These are phyloP conservation scores for Tetranychus piercei DNA, from an alignment of 2,888 invertebrate genomes.

Conservation along the genomic window DNA sequence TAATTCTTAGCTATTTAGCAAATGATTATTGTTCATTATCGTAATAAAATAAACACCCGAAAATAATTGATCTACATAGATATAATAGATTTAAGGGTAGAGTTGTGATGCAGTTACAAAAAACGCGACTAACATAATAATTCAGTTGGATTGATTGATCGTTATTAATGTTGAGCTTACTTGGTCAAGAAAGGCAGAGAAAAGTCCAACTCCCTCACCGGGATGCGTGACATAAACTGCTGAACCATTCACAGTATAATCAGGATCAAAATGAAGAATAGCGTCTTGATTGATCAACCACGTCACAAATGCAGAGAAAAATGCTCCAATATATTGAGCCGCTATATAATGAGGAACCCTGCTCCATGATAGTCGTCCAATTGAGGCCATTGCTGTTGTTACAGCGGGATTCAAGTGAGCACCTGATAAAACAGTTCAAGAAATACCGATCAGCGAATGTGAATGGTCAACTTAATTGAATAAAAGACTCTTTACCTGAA, in stretches of 20 bases:
- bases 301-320: conserved; percentile 13
- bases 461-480: background rate
- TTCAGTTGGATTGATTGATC: background rate
- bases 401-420: conserved; percentile 22
- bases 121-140: no score
- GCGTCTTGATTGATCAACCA: conserved; percentile 28
- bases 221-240: conserved; percentile 39
- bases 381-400: conserved; percentile 15
- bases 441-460: background rate
- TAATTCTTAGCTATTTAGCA: no score
- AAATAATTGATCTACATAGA: no score
- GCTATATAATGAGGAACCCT: conserved; percentile 15
- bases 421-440: background rate
- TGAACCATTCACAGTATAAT: conserved; percentile 28
- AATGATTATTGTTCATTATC: no score
- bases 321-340: conserved; percentile 18
- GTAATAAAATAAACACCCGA: no score
- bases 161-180: conserved; percentile 28
- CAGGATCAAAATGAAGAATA: conserved; percentile 26
- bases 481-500: conserved; percentile 13
- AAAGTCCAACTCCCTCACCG: conserved; percentile 32
- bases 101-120: no score
- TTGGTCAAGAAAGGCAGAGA: conserved; percentile 38
- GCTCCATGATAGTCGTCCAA: conserved; percentile 16
- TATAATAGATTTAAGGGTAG: no score